Base-by-base conservation (phyloP, 1,140 invertebrate genomes). In the Leptestheria dahalacensis region DNA sequence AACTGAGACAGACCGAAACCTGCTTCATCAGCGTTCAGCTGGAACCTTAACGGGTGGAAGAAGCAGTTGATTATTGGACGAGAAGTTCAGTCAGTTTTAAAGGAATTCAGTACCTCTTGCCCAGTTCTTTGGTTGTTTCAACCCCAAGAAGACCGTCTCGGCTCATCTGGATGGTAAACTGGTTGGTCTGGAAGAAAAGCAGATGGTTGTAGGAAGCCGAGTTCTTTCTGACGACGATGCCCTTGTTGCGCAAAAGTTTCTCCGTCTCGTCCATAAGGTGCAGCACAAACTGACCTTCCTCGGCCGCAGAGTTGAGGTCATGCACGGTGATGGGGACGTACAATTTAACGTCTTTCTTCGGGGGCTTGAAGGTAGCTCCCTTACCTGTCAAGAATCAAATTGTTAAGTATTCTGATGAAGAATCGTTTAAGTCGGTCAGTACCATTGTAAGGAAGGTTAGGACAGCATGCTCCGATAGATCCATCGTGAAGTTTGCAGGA, bases 1-100 rank as follows among this genome's bases (percentile, higher is more conserved):
- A 64, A 65, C 12, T 57, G 63, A 25, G 64, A 60, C 9, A 66
- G 60, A 25, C 65, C 65, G 53, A 63, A 59, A 15, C 66, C 65
- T 29, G 63, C 62, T 55, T 67, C 63, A n/a, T 59, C 53, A 3
- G 52, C 28, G 4, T 61, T 57, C 12, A 66, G 33, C 23, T 61
- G 54, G 29, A 64, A 65, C 48, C 62, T 54, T 3, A 10, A 26
- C 2, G n/a, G 24, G 24, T 54, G 11, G 9, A 54, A 6, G 12
- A 54, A 24, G 29, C 18, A 20, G 29, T 25, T 11, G 18, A 24
- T 54, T 1, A 54, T 54, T 18, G 18, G 29, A 25, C 10, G 24
- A 26, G 1, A 11, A 12, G 0, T n/a, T 24, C 24, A 28, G 23
- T 11, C 3, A 25, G 20, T 20, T 10, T 24, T n/a, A 9, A 59